Base-by-base conservation (phyloP, 2,888 invertebrate genomes). In the Lasioglossum zephyrum region DNA sequence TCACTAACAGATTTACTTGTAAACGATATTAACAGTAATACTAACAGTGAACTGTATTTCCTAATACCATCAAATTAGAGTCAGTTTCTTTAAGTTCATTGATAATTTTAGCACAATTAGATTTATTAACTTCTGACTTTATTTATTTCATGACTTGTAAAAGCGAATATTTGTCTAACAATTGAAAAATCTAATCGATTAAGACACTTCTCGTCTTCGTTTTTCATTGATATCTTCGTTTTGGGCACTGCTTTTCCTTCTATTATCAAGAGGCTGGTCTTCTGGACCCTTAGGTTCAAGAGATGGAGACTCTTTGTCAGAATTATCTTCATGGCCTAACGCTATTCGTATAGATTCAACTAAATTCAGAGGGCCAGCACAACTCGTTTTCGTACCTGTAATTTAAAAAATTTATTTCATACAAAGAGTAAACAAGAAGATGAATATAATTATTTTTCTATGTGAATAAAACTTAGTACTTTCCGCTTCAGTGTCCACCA, bases 351-450 rank as follows among this genome's bases (percentile, higher is more conserved):
- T 96, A 9, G 96, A 96, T 87, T 97, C 96, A 89, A 97, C 96
- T 90, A 97, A 92, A 84, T 96, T 95, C 73, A 96, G 95, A 11
- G 96, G 96, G 90, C 96, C 97, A 53, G 95, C 95, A 92, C 96
- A 96, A 88, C 96, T 96, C 89, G 96, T 94, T 95, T 97, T 97
- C 91, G 96, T 96, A 95, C 97, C 97, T 97, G 95, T 44, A 80
- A 70, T 49, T 39, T 13, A 74, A 60, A 82, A 22, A 22, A 22
- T n/a, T 44, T 18, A 41, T 57, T 53, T 53, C 3, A 13, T 26
- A 53, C 47, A 0, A 41, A 18, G 16, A 80, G 4, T 11, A 36
- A 16, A 41, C 69, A n/a, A 44, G 9, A 41, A 47, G 49, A 73
- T 18, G 22, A 47, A 39, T 74, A 31, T 31, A 47, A 22, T 60